A percentile compares a stretch with the other conserved stretches of the same genome.
Evolutionary conservation across 2,113 vertebrate genomes (phyloP).

Genomic region (Alces alces): DNA sequence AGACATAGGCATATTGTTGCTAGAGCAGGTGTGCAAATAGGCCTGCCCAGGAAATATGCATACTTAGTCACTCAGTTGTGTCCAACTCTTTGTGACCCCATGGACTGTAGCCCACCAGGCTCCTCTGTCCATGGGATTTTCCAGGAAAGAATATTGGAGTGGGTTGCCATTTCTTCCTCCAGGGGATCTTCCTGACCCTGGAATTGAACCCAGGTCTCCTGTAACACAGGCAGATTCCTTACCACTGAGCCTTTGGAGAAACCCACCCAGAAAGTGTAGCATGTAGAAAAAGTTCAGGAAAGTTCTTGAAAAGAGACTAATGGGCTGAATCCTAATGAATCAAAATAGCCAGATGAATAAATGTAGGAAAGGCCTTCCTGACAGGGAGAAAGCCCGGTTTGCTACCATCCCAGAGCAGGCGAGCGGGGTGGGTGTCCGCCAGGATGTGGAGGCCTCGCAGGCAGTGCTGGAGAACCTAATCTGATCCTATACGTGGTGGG

Average conservation of each 20-base stretch:
- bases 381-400: neutral
- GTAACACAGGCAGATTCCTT: neutral
- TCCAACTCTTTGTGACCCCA: neutral
- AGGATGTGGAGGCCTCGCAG: neutral
- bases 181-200: neutral
- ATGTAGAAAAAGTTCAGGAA: neutral
- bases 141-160: neutral
- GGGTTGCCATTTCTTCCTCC: neutral
- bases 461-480: neutral
- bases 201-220: neutral
- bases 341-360: neutral
- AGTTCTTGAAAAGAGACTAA: neutral
- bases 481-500: neutral
- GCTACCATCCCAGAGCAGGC: neutral
- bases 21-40: neutral
- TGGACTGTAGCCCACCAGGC: neutral
- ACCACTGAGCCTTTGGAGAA: neutral
- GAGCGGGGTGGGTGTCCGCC: accelerated
- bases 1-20: neutral
- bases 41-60: neutral
- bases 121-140: neutral
- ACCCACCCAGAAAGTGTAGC: neutral
- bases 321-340: neutral
- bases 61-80: neutral
- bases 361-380: neutral